Percentiles rank a stretch among this genome's conserved stretches.
Conservation (phyloP, 1,140 invertebrate genomes). For the Diorhabda sublineata region DNA sequence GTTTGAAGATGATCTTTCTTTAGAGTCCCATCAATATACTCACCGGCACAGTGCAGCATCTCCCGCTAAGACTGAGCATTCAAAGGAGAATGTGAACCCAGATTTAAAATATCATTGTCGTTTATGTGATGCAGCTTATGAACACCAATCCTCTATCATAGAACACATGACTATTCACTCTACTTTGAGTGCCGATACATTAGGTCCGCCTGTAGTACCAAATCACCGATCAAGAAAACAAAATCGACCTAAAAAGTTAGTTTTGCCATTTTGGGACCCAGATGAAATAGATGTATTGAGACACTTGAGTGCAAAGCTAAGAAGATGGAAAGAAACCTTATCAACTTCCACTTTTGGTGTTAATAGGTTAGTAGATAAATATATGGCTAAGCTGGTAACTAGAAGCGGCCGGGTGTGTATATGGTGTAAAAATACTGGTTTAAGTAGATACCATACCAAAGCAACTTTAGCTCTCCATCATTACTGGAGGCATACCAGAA, state of each 20-base stretch:
- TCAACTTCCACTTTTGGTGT: slow-evolving; percentile 17
- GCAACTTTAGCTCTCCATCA: slow-evolving; percentile 40
- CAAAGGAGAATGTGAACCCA: slow-evolving; percentile 44
- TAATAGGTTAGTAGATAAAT: slow-evolving; percentile 38
- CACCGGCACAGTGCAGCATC: slow-evolving; percentile 47
- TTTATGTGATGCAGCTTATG: slow-evolving; percentile 46
- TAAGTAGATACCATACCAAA: slow-evolving; percentile 42
- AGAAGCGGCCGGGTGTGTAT: slow-evolving; percentile 39
- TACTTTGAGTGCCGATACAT: slow-evolving; percentile 33
- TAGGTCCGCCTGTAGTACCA: slow-evolving; percentile 19
- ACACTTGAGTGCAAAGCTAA: slow-evolving; percentile 36
- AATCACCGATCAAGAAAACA: slow-evolving; percentile 50
- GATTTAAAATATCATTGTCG: slow-evolving; percentile 46
- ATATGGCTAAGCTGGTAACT: slow-evolving; percentile 40
- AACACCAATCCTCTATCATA: slow-evolving; percentile 49
- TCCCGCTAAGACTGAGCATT: slow-evolving; percentile 45
- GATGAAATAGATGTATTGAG: slow-evolving; percentile 39
- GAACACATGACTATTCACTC: slow-evolving; percentile 51
- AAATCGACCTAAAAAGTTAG: slow-evolving; percentile 49
- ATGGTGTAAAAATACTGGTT: slow-evolving; percentile 37
- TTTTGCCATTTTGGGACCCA: slow-evolving; percentile 39
- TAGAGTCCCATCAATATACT: slow-evolving; percentile 48
- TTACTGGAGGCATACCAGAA: slow-evolving; percentile 41
- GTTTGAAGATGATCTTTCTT: slow-evolving; percentile 51
- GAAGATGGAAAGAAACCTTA: slow-evolving; percentile 31